phyloP scores from a whole-genome alignment of 2,888 invertebrate species.

The Phengaris arion region DNA sequence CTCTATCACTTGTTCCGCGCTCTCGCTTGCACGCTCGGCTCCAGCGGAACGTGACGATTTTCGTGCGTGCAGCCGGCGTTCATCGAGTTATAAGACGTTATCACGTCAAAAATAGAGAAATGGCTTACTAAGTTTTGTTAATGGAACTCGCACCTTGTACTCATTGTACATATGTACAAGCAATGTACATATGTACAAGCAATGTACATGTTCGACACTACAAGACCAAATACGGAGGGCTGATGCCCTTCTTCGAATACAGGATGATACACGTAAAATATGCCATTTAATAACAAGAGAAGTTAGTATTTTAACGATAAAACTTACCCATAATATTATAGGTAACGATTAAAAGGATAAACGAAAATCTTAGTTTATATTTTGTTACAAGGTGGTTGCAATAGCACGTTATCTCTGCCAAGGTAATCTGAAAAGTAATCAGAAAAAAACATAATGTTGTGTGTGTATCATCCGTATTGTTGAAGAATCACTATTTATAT shows the following conservation, averaged over 20 bases:
- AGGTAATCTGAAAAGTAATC: slow-evolving; percentile 13
- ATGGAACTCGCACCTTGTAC: slow-evolving; percentile 49
- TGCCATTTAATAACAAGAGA: neutral
- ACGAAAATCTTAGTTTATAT: neutral
- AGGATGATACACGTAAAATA: slow-evolving; percentile 20
- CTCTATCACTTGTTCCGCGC: too few species aligned
- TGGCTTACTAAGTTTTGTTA: neutral
- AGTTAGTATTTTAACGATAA: neutral
- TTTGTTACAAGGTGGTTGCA: neutral
- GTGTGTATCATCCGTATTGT: slow-evolving; percentile 37
- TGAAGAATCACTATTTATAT: slow-evolving; percentile 44
- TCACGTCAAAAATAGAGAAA: neutral
- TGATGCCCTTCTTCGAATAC: neutral
- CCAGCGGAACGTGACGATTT: too few species aligned
- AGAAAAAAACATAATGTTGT: neutral
- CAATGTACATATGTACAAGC: slow-evolving; percentile 63
- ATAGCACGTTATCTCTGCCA: slow-evolving; percentile 13
- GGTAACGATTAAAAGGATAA: neutral
- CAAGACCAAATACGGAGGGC: slow-evolving; percentile 31
- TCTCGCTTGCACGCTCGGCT: too few species aligned
- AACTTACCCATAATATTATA: neutral
- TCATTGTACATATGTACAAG: slow-evolving; percentile 69
- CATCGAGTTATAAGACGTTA: too few species aligned
- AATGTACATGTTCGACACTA: slow-evolving; percentile 48
- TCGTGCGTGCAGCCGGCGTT: too few species aligned